phyloP scores from a whole-genome alignment of 1,140 invertebrate genomes.

The Drosophila dunni region DNA sequence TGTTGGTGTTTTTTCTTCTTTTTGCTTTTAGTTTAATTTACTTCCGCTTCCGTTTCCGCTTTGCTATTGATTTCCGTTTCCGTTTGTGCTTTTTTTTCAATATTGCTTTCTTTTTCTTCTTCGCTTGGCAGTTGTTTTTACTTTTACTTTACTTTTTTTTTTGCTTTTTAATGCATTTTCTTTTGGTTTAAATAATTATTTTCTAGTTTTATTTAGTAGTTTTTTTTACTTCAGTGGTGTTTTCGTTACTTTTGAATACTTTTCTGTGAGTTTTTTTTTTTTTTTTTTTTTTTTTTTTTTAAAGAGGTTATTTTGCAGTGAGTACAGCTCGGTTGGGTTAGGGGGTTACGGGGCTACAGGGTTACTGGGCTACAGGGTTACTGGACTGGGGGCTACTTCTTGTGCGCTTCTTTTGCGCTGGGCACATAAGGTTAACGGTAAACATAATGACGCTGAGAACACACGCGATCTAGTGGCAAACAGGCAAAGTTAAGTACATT shows the following conservation, averaged over 20 bases:
- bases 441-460: conserved; percentile 49
- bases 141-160: conserved; percentile 19
- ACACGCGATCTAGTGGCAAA: conserved; percentile 66
- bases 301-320: no score
- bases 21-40: no score
- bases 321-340: background rate
- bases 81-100: background rate
- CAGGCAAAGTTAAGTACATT: conserved; percentile 31
- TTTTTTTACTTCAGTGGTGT: conserved; percentile 41
- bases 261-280: background rate
- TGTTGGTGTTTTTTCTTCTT: conserved; percentile 16
- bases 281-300: no score
- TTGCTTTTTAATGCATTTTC: background rate
- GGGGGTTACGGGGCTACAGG: no score
- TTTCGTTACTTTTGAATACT: conserved; percentile 40
- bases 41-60: background rate
- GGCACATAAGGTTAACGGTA: conserved; percentile 54
- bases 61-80: background rate
- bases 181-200: background rate
- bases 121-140: conserved; percentile 68
- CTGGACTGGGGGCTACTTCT: background rate
- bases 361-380: background rate
- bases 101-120: conserved; percentile 19
- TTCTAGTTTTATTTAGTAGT: background rate
- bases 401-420: conserved; percentile 23